phyloP scores from a whole-genome alignment of 30 jellyfish, hydroid and myxozoan species.

The Turritopsis rubra region DNA sequence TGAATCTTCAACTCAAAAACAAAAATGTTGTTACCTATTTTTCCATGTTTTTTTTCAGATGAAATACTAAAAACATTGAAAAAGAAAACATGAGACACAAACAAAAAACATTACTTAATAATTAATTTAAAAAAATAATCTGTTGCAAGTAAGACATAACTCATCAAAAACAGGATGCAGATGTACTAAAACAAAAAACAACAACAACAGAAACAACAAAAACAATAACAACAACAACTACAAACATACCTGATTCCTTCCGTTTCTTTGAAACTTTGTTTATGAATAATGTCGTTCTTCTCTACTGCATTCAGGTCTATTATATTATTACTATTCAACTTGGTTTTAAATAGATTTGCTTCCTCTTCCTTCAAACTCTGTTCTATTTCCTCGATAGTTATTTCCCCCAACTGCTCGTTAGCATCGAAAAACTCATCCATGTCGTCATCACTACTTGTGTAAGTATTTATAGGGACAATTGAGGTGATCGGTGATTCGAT shows the following conservation, averaged over 20 bases:
- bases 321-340: background rate
- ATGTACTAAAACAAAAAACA: too few relatives aligned
- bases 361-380: conserved; percentile 17
- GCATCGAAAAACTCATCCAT: conserved; percentile 85
- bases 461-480: conserved; percentile 78
- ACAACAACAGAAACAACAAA: too few relatives aligned
- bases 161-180: too few relatives aligned
- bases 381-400: conserved; percentile 27
- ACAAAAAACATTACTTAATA: too few relatives aligned
- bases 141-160: too few relatives aligned
- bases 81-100: too few relatives aligned
- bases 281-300: background rate
- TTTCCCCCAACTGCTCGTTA: conserved; percentile 42
- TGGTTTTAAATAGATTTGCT: background rate
- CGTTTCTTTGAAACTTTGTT: background rate
- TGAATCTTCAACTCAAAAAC: too few relatives aligned
- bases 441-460: conserved; percentile 87
- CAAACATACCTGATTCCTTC: background rate
- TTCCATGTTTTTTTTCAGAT: background rate
- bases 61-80: background rate
- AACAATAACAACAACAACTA: background rate
- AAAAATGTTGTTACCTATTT: background rate
- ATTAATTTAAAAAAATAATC: too few relatives aligned
- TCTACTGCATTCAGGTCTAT: background rate
- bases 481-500: background rate